Evolutionary conservation across 2,113 vertebrate species (phyloP).

Genomic region (Nanorana parkeri): DNA sequence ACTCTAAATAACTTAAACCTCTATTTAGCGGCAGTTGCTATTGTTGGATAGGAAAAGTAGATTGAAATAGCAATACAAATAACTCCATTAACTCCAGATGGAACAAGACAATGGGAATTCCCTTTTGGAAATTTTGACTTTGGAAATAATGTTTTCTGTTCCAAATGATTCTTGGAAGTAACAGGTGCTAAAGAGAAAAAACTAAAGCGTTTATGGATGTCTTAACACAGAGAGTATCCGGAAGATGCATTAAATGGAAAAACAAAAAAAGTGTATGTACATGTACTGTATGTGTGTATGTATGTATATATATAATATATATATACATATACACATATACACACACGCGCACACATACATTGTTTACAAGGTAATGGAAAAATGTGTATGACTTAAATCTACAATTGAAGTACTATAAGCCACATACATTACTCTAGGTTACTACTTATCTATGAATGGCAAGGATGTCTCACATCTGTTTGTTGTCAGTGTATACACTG

Average conservation of each 20-base stretch:
- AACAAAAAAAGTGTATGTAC: too few relatives aligned
- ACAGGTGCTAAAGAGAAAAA: conserved; percentile 23
- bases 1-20: not conserved
- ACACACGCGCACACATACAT: not conserved
- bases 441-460: too few relatives aligned
- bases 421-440: too few relatives aligned
- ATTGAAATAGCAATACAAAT: conserved; percentile 46
- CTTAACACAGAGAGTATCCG: not conserved
- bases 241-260: not conserved
- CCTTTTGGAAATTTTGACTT: conserved; percentile 56
- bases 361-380: not conserved
- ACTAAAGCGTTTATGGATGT: conserved; percentile 12
- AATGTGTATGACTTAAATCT: not conserved
- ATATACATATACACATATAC: not conserved
- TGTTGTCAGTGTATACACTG: too few relatives aligned
- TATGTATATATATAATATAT: too few relatives aligned
- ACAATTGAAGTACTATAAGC: not conserved
- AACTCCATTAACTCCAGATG: conserved; percentile 49
- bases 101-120: conserved; percentile 58
- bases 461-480: too few relatives aligned
- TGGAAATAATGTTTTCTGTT: conserved; percentile 18
- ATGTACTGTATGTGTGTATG: too few relatives aligned
- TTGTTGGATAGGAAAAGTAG: conserved; percentile 30
- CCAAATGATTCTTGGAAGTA: conserved; percentile 42
- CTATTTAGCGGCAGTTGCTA: conserved; percentile 10